A percentile compares a stretch with the other conserved stretches of the same genome.
Evolutionary conservation across 2,888 invertebrate species (phyloP).

Genomic region (Thyatira batis): DNA sequence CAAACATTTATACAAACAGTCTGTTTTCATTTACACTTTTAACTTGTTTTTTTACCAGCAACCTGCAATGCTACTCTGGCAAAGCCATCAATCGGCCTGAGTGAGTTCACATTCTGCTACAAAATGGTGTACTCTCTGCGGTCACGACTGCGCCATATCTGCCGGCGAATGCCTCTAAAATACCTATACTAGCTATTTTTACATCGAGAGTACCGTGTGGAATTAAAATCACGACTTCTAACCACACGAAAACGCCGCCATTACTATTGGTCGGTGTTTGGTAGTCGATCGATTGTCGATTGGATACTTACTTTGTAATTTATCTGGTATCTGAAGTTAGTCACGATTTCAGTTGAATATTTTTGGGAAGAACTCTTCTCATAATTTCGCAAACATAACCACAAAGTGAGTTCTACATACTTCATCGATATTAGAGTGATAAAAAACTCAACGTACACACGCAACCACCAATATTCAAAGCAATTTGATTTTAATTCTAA

Average conservation of each 20-base stretch:
- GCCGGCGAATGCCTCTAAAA: conserved; percentile 28
- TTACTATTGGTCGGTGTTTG: conserved; percentile 4
- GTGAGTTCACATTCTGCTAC: neutral
- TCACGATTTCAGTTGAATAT: no score
- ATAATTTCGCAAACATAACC: no score
- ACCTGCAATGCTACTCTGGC: neutral
- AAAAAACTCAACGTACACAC: no score
- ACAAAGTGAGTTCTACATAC: no score
- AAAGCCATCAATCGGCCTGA: neutral
- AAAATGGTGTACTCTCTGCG: neutral
- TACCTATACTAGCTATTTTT: conserved; percentile 30
- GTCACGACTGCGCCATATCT: conserved; percentile 14
- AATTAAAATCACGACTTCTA: conserved; percentile 41
- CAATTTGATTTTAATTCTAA: no score
- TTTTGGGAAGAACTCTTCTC: no score
- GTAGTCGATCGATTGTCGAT: neutral
- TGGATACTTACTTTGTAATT: neutral
- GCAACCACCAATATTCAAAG: no score
- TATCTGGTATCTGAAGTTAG: neutral
- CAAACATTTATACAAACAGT: neutral
- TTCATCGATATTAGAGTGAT: no score
- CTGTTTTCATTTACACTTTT: neutral
- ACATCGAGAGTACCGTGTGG: conserved; percentile 20
- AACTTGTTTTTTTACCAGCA: neutral
- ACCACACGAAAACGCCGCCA: conserved; percentile 14